Base-by-base conservation (phyloP, 2,888 invertebrate genomes). In the Cosmorhoe ocellata region DNA sequence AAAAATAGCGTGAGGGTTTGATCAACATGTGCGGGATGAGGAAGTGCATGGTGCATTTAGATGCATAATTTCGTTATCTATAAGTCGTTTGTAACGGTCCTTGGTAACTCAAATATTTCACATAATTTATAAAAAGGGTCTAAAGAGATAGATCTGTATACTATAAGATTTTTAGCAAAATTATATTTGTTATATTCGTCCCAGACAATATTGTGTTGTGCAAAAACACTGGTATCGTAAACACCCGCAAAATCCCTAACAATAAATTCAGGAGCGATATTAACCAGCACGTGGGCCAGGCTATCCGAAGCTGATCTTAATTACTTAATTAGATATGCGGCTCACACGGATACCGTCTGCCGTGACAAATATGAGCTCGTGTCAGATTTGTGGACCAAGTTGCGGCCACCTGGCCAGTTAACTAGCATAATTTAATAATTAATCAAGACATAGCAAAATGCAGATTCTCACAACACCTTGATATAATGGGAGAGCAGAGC, bases 251-350 rank as follows among this genome's bases (percentile, higher is more conserved):
- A 44, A 28, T 8, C 31, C 37, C 37, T 28, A 10, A 26, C 31
- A 54, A 47, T 51, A 51, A 18, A 42, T 27, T 41, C 37, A 22
- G 47, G 46, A 41, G 47, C 34, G 53, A 51, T 51, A 53, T 40
- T 14, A 43, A 18, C 47, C 38, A 30, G 31, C 55, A 45, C 48
- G 50, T 53, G 50, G 51, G 51, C 30, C 10, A 33, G 36, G 50
- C 5, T 71, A 75, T 74, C 71, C 59, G 39, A 31, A 31, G 51
- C 56, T 56, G 63, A 74, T 74, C 74, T 70, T 71, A 74, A 74
- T 77, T 65, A 65, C 63, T 65, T 67, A 69, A 76, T 77, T 77
- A 76, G 67, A 57, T 56, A 71, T 69, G 69, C 71, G 62, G 45
- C 52, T 58, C 67, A 61, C 67, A 59, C 57, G 44, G 36, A 22